These are phyloP conservation scores for Pollicipes pollicipes DNA, from an alignment of 1,140 invertebrate genomes.

Conservation along the genomic window DNA sequence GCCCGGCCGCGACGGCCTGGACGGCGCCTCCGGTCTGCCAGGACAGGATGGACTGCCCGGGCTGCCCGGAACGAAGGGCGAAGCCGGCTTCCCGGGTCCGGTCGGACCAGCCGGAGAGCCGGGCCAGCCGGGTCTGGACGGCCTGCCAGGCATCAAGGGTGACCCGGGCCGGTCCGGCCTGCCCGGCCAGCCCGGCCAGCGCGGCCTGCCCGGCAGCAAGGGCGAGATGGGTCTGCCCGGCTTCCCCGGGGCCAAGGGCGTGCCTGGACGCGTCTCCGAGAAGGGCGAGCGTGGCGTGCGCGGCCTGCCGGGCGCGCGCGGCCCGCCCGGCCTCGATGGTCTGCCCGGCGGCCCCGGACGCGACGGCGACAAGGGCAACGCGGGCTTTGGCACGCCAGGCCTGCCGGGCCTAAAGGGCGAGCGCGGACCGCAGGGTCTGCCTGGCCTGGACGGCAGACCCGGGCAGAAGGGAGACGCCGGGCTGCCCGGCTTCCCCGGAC, in stretches of 20 bases:
- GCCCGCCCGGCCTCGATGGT: slow-evolving; percentile 35
- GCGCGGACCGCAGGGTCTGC: slow-evolving; percentile 10
- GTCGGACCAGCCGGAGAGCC: slow-evolving; percentile 44
- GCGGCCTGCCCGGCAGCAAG: slow-evolving; percentile 35
- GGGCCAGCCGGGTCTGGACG: slow-evolving; percentile 34
- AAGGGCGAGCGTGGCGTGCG: slow-evolving; percentile 33
- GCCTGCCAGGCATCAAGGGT: too few species aligned
- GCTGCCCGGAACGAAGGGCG: slow-evolving; percentile 43
- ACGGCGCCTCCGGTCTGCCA: slow-evolving; percentile 15
- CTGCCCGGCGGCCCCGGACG: slow-evolving; percentile 30
- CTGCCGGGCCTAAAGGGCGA: slow-evolving; percentile 35
- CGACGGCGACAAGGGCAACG: slow-evolving; percentile 35
- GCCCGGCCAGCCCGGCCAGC: slow-evolving; percentile 22
- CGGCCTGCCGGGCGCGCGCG: slow-evolving; percentile 33
- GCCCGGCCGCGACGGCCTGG: slow-evolving; percentile 38
- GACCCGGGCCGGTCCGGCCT: slow-evolving; percentile 5
- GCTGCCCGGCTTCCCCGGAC: slow-evolving; percentile 35
- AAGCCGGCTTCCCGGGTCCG: slow-evolving; percentile 39
- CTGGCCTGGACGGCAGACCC: background rate
- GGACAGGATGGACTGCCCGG: slow-evolving; percentile 47
- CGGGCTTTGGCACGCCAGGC: slow-evolving; percentile 37
- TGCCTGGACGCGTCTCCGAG: slow-evolving; percentile 49
- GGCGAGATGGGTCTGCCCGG: slow-evolving; percentile 41
- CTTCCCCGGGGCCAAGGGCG: slow-evolving; percentile 34
- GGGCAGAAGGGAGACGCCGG: slow-evolving; percentile 32